A percentile compares a stretch with the other conserved stretches of the same genome.
These are phyloP conservation scores for Lithobates sylvaticus DNA, from an alignment of 2,797 vertebrate species.

Conservation along the genomic window DNA sequence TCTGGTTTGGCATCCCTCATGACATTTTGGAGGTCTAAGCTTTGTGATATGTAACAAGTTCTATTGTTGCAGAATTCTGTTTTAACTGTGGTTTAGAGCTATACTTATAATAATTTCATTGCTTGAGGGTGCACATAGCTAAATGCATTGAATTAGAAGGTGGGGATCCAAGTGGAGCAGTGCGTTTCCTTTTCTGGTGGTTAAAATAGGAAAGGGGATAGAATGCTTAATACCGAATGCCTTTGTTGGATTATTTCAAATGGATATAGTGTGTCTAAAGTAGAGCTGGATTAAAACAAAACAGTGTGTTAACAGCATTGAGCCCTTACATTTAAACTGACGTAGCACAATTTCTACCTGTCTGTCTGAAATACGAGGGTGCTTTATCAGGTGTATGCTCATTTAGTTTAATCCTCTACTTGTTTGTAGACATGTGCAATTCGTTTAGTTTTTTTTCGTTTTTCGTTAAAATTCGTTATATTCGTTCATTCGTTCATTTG, in stretches of 20 bases:
- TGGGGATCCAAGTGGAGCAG: background rate
- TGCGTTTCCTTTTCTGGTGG: background rate
- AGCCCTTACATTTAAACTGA: background rate
- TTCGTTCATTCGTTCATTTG: too few species aligned
- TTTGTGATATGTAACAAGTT: slow-evolving; percentile 23
- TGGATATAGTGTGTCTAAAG: background rate
- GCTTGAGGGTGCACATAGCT: slow-evolving; percentile 4
- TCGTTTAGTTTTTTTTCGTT: too few species aligned
- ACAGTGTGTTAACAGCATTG: background rate
- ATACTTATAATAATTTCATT: slow-evolving; percentile 39
- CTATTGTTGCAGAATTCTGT: slow-evolving; percentile 25
- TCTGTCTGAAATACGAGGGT: too few species aligned
- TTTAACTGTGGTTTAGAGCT: slow-evolving; percentile 25
- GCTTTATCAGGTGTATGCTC: too few species aligned
- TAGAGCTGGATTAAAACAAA: background rate
- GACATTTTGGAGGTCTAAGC: background rate
- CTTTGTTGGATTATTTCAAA: background rate
- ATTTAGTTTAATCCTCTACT: too few species aligned
- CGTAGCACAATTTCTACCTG: too few species aligned
- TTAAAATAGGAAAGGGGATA: background rate
- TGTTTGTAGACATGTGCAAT: too few species aligned
- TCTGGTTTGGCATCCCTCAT: slow-evolving; percentile 18
- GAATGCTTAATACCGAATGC: background rate
- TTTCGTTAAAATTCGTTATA: too few species aligned
- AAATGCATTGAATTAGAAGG: background rate